phyloP scores from a whole-genome alignment of 2,888 invertebrate genomes.

The Gymnocheta viridis region DNA sequence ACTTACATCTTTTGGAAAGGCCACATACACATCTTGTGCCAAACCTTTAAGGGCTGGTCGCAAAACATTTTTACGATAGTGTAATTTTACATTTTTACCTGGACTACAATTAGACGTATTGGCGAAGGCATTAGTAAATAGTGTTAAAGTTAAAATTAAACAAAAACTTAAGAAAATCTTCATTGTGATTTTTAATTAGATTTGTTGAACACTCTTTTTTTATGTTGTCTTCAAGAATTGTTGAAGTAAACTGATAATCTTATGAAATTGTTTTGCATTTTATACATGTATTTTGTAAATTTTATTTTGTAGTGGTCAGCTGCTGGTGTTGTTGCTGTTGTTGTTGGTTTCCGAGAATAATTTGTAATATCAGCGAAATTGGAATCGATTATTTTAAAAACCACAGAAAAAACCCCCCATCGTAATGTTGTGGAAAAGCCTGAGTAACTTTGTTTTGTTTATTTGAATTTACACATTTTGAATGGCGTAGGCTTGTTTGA shows the following conservation, averaged over 20 bases:
- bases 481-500: too few relatives aligned
- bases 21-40: constrained; percentile 33
- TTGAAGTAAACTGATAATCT: not conserved
- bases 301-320: not conserved
- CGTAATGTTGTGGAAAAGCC: not conserved
- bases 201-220: not conserved
- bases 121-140: not conserved
- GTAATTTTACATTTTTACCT: not conserved
- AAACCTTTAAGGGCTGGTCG: constrained; percentile 9
- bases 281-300: not conserved
- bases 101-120: not conserved
- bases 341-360: not conserved
- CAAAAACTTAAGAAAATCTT: not conserved
- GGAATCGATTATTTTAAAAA: not conserved
- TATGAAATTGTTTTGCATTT: not conserved
- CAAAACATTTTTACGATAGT: not conserved
- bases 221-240: not conserved
- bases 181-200: not conserved
- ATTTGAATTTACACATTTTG: too few relatives aligned
- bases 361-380: not conserved
- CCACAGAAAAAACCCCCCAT: not conserved
- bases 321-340: too few relatives aligned
- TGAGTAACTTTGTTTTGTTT: too few relatives aligned
- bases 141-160: not conserved
- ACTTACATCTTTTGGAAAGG: constrained; percentile 29